These are phyloP conservation scores for Heterocephalus glaber DNA, from an alignment of 2,113 vertebrate genomes.

Conservation along the genomic window DNA sequence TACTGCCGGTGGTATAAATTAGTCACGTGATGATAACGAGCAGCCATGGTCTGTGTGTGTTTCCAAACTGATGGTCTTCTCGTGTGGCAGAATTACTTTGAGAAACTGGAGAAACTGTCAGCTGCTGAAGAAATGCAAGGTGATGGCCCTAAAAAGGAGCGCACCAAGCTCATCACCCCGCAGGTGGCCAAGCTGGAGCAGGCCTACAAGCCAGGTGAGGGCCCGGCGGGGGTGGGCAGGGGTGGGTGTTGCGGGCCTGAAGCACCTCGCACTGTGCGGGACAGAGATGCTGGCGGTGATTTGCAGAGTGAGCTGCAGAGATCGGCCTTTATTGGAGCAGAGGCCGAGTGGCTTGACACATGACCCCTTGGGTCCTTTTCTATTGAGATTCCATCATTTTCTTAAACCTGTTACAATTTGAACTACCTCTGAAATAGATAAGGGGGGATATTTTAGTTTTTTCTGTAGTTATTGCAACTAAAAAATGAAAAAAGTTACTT, in stretches of 20 bases:
- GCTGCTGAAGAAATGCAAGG: conserved; percentile 87
- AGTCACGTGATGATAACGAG: neutral
- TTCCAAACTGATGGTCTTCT: neutral
- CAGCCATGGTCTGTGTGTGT: neutral
- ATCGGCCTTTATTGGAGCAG: neutral
- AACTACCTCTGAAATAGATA: neutral
- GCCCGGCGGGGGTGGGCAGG: fast-evolving
- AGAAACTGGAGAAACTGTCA: conserved; percentile 96
- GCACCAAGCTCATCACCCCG: conserved; percentile 97
- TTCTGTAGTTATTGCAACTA: neutral
- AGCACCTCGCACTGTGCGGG: too few species aligned
- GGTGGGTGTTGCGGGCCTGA: too few species aligned
- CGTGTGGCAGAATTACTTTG: conserved; percentile 93
- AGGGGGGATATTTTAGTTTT: neutral
- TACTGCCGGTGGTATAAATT: neutral
- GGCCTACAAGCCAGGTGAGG: conserved; percentile 93
- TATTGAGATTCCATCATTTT: neutral
- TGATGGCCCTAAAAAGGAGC: conserved; percentile 91
- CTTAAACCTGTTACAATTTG: neutral
- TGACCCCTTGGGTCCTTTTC: neutral
- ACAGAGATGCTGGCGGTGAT: too few species aligned
- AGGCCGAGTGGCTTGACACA: neutral
- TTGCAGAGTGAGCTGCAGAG: neutral
- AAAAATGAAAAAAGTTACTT: neutral
- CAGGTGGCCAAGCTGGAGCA: conserved; percentile 97